These are phyloP conservation scores for Gambusia affinis DNA, from an alignment of 2,113 vertebrate species.

Conservation along the genomic window DNA sequence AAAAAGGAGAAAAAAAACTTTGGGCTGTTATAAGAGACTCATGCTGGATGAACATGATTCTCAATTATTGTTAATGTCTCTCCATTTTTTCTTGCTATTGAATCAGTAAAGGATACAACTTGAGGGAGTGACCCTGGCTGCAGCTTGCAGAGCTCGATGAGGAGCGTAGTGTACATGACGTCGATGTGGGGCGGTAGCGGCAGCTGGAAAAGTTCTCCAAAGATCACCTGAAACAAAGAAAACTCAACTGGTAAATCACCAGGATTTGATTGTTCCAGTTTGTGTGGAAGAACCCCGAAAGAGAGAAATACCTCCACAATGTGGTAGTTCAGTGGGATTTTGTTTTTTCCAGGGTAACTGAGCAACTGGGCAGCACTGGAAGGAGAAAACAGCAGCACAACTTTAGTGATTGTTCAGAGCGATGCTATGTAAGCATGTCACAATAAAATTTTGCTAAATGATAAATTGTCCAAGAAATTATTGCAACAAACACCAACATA, in stretches of 20 bases:
- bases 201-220: conserved; percentile 93
- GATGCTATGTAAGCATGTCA: background rate
- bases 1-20: too few relatives aligned
- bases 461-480: too few relatives aligned
- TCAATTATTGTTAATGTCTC: too few relatives aligned
- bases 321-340: conserved; percentile 98
- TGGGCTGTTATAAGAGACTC: too few relatives aligned
- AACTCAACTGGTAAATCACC: background rate
- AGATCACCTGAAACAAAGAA: conserved; percentile 86
- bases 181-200: conserved; percentile 91
- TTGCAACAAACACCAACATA: too few relatives aligned
- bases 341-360: conserved; percentile 97
- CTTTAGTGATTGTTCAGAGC: background rate
- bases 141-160: conserved; percentile 98
- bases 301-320: conserved; percentile 89
- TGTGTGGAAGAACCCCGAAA: background rate
- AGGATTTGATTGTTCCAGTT: background rate
- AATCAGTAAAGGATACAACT: conserved; percentile 91
- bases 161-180: conserved; percentile 94
- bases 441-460: too few relatives aligned
- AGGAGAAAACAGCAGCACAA: conserved; percentile 9
- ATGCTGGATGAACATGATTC: background rate
- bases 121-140: conserved; percentile 97
- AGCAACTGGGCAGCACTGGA: conserved; percentile 93
- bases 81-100: background rate